Evolutionary conservation across 1,140 invertebrate species (phyloP).

Genomic region (Bombus waltoni): DNA sequence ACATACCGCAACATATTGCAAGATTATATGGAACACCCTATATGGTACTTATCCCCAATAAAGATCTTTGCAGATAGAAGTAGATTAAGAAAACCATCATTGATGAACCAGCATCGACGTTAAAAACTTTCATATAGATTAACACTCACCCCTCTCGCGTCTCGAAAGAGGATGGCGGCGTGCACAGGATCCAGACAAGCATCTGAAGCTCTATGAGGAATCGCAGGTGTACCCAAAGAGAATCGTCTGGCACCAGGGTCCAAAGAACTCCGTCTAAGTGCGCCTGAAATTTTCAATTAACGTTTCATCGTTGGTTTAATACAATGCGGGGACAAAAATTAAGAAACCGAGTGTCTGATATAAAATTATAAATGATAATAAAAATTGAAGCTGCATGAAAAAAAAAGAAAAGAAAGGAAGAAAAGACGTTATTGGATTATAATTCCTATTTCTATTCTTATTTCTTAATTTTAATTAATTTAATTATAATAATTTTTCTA

Average conservation of each 20-base stretch:
- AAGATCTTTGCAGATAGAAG: not conserved
- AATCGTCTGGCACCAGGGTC: constrained; percentile 89
- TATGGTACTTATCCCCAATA: no score
- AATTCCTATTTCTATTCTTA: no score
- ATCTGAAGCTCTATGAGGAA: constrained; percentile 87
- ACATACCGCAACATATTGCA: no score
- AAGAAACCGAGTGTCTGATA: constrained; percentile 18
- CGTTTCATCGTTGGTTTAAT: not conserved
- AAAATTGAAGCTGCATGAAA: not conserved
- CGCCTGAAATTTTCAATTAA: constrained; percentile 83
- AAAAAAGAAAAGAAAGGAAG: no score
- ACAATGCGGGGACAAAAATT: not conserved
- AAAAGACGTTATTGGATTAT: no score
- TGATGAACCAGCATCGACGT: not conserved
- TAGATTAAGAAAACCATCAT: not conserved
- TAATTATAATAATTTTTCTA: no score
- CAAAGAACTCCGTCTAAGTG: constrained; percentile 87
- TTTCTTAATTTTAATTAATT: no score
- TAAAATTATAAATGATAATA: not conserved
- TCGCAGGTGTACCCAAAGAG: constrained; percentile 86
- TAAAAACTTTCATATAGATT: not conserved
- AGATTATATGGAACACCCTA: not conserved
- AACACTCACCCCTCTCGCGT: constrained; percentile 93
- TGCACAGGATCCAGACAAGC: constrained; percentile 91
- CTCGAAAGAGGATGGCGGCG: constrained; percentile 93